Base-by-base conservation (phyloP, 2,113 vertebrate genomes). In the Arizona elegans region DNA sequence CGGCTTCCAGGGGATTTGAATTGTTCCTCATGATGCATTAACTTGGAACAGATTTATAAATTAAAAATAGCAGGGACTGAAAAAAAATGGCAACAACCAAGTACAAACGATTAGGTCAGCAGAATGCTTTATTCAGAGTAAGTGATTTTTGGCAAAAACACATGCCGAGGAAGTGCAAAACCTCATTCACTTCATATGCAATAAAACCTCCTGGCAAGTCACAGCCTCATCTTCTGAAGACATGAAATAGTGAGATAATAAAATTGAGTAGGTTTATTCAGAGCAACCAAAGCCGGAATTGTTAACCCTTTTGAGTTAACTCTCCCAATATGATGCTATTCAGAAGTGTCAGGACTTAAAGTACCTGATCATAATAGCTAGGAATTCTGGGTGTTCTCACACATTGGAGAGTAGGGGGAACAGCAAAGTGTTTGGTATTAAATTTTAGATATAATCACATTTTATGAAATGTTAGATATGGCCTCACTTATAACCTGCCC, bases 161-260 rank as follows among this genome's bases (percentile, higher is more conserved):
- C 93, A 94, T 93, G 58, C 26, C 21, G 12, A 21, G 90, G 1
- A 12, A 94, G 87, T 53, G 90, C 91, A 93, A 21, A 88, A 81
- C 21, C 24, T 90, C n/a, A n/a, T 87, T 26, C 58, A 50, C 26
- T 91, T 58, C 62, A 52, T 47, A 54, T 52, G 56, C 85, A 94
- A 86, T 91, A 94, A 94, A 93, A 94, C 54, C 21, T 88, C 54
- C 24, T 87, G 86, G 23, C 53, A 54, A 55, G 9, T 89, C 33
- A 47, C 1, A 94, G n/a, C 12, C 90, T 88, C 2, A 94, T 75
- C 50, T 93, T 85, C 13, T 75, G 87, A 88, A 94, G 90, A 90
- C 5, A 21, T 87, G 56, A 95, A 94, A 94, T 52, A 91, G 0
- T 0, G n/a, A 91, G 53, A n/a, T 7, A 94, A 91, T 65, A 93